A percentile compares a stretch with the other conserved stretches of the same genome.
Conservation (phyloP, 2,888 invertebrate species). For the Gibbula magus region DNA sequence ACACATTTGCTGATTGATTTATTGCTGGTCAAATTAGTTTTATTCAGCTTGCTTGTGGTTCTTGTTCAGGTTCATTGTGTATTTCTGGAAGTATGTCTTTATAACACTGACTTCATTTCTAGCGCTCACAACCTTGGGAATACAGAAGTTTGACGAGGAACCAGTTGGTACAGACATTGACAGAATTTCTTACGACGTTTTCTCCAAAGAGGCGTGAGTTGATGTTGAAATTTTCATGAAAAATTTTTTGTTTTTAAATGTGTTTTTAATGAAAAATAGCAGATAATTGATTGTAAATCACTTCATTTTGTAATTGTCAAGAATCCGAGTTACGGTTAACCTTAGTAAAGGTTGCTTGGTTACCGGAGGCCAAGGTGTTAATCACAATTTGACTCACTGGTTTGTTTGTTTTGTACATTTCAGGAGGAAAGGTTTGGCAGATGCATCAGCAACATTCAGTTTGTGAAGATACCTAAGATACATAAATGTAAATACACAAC, state of each 20-base stretch:
- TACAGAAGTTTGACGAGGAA: slow-evolving; percentile 53
- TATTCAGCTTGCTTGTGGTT: too few relatives aligned
- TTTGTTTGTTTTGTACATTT: not conserved
- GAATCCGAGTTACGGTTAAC: too few relatives aligned
- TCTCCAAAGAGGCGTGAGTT: slow-evolving; percentile 69
- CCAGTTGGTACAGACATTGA: slow-evolving; percentile 64
- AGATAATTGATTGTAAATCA: too few relatives aligned
- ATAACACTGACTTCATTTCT: not conserved
- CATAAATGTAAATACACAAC: too few relatives aligned
- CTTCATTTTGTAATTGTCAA: too few relatives aligned
- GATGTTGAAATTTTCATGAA: not conserved
- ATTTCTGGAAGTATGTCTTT: slow-evolving; percentile 27
- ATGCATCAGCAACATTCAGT: slow-evolving; percentile 51
- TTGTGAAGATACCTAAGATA: too few relatives aligned
- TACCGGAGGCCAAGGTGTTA: too few relatives aligned
- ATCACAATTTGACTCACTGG: too few relatives aligned
- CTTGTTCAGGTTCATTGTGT: not conserved
- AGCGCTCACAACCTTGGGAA: slow-evolving; percentile 68
- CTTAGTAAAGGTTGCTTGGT: too few relatives aligned
- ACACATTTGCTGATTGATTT: too few relatives aligned
- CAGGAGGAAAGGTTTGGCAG: slow-evolving; percentile 52
- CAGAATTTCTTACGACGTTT: slow-evolving; percentile 65
- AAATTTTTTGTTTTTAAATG: not conserved
- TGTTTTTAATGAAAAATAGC: too few relatives aligned
- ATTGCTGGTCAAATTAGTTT: too few relatives aligned